phyloP scores from a whole-genome alignment of 53 echinoderm and acorn worm genomes.

The Temnopleurus reevesii region DNA sequence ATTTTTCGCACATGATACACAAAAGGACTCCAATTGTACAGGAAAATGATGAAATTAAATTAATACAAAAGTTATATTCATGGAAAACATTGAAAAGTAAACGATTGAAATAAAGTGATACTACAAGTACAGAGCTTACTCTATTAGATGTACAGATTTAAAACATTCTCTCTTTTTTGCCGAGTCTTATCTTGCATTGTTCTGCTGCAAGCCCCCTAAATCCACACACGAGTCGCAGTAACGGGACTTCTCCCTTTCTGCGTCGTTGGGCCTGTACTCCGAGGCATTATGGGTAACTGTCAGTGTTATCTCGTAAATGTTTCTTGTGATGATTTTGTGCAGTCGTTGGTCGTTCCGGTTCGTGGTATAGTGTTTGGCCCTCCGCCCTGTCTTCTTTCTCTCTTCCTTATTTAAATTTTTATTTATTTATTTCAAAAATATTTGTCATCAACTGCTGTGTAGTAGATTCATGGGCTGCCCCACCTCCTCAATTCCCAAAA shows the following conservation, averaged over 20 bases:
- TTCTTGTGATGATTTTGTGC: neutral
- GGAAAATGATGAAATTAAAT: no score
- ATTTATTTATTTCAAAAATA: neutral
- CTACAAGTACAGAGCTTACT: no score
- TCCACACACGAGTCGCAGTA: neutral
- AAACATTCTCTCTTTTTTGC: no score
- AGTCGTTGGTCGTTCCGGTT: neutral
- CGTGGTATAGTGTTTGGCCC: neutral
- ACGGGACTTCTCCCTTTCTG: neutral
- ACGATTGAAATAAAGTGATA: no score
- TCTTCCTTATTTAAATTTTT: neutral
- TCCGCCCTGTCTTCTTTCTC: neutral
- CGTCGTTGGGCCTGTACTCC: neutral
- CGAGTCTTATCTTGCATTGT: conserved; percentile 9
- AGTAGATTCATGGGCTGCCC: neutral
- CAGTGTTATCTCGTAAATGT: neutral
- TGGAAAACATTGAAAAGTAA: no score
- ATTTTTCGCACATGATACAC: no score
- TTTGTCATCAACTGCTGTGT: neutral
- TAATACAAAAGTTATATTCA: no score
- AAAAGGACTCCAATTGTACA: no score
- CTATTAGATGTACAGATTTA: no score
- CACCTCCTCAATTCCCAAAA: neutral
- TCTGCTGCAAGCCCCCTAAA: conserved; percentile 47
- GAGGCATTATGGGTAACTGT: conserved; percentile 25